Conservation (phyloP, 2,113 vertebrate genomes). For the Oreochromis tanganicae region DNA sequence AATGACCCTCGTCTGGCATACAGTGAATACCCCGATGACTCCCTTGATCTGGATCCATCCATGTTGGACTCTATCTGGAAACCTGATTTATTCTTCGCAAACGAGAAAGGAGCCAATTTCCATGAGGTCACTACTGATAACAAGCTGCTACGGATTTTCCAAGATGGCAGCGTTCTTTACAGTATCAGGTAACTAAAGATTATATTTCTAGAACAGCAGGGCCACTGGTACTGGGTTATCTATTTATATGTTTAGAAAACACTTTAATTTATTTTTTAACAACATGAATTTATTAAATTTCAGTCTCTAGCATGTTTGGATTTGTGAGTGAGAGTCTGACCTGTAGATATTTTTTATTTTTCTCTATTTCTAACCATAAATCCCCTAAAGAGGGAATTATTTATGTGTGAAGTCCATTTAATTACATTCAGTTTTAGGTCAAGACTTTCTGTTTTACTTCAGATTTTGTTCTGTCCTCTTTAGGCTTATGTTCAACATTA, state of each 20-base stretch:
- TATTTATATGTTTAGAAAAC: neutral
- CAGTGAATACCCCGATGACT: conserved; percentile 86
- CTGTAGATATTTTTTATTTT: neutral
- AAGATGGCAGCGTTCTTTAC: conserved; percentile 89
- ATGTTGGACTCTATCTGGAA: conserved; percentile 97
- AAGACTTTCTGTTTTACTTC: neutral
- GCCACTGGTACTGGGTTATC: neutral
- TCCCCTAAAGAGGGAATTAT: neutral
- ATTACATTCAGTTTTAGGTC: neutral
- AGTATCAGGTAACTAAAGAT: conserved; percentile 81
- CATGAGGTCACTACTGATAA: conserved; percentile 92
- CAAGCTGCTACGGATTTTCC: conserved; percentile 91
- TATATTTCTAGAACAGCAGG: neutral
- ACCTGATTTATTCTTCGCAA: conserved; percentile 91
- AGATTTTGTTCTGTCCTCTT: neutral
- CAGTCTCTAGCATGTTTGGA: neutral
- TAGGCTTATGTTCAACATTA: neutral
- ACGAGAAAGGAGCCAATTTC: conserved; percentile 92
- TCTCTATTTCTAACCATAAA: neutral
- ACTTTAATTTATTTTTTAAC: accelerated
- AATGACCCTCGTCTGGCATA: conserved; percentile 90
- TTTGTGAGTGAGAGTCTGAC: neutral
- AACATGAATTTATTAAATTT: neutral
- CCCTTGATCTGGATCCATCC: conserved; percentile 87
- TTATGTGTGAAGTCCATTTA: neutral